These are phyloP conservation scores for Antrozous pallidus DNA, from an alignment of 2,797 vertebrate genomes.

Conservation along the genomic window DNA sequence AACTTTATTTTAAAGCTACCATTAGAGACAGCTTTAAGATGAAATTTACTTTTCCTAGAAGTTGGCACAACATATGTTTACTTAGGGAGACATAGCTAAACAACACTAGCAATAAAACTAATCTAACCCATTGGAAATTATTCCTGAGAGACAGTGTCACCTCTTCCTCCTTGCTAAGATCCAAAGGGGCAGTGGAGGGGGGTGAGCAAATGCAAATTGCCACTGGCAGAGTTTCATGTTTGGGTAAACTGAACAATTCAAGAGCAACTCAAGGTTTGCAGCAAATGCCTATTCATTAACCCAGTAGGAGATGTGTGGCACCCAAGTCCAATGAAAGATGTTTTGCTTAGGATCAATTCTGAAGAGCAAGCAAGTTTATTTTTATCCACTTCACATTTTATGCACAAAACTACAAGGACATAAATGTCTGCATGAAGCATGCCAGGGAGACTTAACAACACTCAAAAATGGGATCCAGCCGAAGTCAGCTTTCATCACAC, in stretches of 20 bases:
- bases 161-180: conserved; percentile 45
- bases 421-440: conserved; percentile 27
- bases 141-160: background rate
- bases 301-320: conserved; percentile 41
- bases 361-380: conserved; percentile 67
- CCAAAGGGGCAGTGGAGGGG: background rate
- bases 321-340: conserved; percentile 26
- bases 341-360: conserved; percentile 40
- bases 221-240: background rate
- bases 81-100: background rate
- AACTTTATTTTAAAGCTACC: background rate
- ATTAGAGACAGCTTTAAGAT: background rate
- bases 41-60: conserved; percentile 10
- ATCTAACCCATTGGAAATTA: background rate
- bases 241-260: conserved; percentile 61
- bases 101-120: background rate
- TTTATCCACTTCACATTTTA: conserved; percentile 38
- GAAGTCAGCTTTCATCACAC: conserved; percentile 43
- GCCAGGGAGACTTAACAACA: conserved; percentile 39
- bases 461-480: conserved; percentile 34
- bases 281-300: conserved; percentile 62
- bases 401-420: conserved; percentile 62
- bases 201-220: conserved; percentile 15
- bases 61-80: background rate
- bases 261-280: conserved; percentile 72